A percentile compares a stretch with the other conserved stretches of the same genome.
These are phyloP conservation scores for Drosophila kanapiae DNA, from an alignment of 1,140 invertebrate species.

Conservation along the genomic window DNA sequence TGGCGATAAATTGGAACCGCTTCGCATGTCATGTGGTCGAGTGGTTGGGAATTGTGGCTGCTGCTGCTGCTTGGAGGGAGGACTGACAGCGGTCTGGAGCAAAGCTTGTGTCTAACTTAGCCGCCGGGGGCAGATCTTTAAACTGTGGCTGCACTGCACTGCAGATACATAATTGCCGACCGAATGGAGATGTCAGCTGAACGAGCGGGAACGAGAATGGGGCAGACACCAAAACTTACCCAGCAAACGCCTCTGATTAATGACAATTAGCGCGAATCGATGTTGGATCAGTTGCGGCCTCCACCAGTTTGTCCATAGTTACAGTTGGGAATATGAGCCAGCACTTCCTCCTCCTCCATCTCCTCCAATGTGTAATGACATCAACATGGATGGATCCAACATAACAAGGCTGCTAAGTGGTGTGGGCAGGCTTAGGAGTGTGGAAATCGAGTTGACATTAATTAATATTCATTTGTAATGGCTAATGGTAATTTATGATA, in stretches of 20 bases:
- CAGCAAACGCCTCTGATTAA: slow-evolving; percentile 66
- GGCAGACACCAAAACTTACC: not conserved
- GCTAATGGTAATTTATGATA: slow-evolving; percentile 10
- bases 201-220: not conserved
- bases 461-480: slow-evolving; percentile 22
- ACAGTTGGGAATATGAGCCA: slow-evolving; percentile 17
- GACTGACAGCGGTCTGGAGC: not conserved
- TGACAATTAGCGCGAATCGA: slow-evolving; percentile 68
- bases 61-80: slow-evolving; percentile 17
- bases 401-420: slow-evolving; percentile 18
- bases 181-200: slow-evolving; percentile 70
- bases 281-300: slow-evolving; percentile 26
- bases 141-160: slow-evolving; percentile 35
- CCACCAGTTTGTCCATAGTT: slow-evolving; percentile 26
- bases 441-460: slow-evolving; percentile 22
- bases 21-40: slow-evolving; percentile 46
- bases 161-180: slow-evolving; percentile 64
- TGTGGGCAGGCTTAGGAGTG: slow-evolving; percentile 2
- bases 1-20: slow-evolving; percentile 57
- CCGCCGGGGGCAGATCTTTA: slow-evolving; percentile 42
- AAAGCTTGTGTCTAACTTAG: slow-evolving; percentile 12
- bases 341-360: slow-evolving; percentile 14
- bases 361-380: slow-evolving; percentile 23
- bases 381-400: slow-evolving; percentile 18
- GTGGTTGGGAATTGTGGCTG: slow-evolving; percentile 13